Base-by-base conservation (phyloP, 2,888 invertebrate species). In the Ormyrus nitidulus region DNA sequence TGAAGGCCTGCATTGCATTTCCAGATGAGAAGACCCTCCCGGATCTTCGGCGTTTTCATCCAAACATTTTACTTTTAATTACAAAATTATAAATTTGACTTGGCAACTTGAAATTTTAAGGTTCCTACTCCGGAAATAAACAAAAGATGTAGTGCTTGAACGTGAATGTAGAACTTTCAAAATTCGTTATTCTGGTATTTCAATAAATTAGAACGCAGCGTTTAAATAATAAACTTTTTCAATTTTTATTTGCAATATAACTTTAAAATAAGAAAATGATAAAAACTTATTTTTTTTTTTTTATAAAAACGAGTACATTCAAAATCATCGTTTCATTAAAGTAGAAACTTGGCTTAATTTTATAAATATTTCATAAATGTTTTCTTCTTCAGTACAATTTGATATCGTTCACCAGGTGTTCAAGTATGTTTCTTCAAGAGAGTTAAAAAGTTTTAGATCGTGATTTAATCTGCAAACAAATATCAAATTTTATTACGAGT, bases 351-450 rank as follows among this genome's bases (percentile, higher is more conserved):
- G 19, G 19, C 19, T 19, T 19, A 19, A 19, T 19, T 19, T 19
- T 19, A 19, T 19, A 19, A 19, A 19, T 19, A 19, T 19, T 19
- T 19, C 19, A 19, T 19, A 19, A 19, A 19, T 19, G 19, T 2
- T 19, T 19, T 19, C 19, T 19, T 34, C 19, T 6, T 46, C 2
- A 62, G 5, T 46, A 62, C 11, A 11, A 9, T 46, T 34, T 48
- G 11, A 48, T 61, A 10, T 9, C 46, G 46, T 84, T 85, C 81
- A 87, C 86, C 91, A 93, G 84, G 92, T 91, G 85, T 92, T 94
- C 86, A 94, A 92, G 87, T 93, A 93, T 81, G 94, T 93, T 69
- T 93, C 93, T 89, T 95, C 94, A 88, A 95, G 91, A 0, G 93
- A 93, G 81, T 92, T 92, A 86, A 92, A 94, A 0, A 92, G 91